Percentiles rank a stretch among this genome's conserved stretches.
These are phyloP conservation scores for Tetraneura akinire DNA, from an alignment of 1,140 invertebrate genomes.

Conservation along the genomic window DNA sequence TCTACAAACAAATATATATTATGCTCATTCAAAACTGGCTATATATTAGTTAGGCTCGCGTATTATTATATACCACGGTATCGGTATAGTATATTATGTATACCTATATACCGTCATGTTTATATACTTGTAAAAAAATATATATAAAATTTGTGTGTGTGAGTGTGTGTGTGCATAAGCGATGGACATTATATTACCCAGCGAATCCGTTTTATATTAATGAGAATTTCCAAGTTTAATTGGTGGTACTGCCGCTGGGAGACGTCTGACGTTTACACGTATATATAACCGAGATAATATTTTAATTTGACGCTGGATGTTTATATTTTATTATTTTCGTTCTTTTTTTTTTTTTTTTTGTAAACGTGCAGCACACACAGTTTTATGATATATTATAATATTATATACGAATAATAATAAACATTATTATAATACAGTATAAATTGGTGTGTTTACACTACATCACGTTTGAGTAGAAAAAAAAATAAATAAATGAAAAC, in stretches of 20 bases:
- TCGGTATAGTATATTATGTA: too few relatives aligned
- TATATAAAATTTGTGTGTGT: not conserved
- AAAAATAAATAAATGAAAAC: too few relatives aligned
- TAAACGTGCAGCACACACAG: not conserved
- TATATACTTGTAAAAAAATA: too few relatives aligned
- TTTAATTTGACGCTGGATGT: conserved; percentile 32
- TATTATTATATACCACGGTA: too few relatives aligned
- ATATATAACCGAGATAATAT: not conserved
- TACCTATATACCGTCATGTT: too few relatives aligned
- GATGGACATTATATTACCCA: not conserved
- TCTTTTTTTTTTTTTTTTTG: too few relatives aligned
- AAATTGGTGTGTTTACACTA: too few relatives aligned
- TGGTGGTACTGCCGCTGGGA: conserved; percentile 15
- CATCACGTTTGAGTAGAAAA: too few relatives aligned
- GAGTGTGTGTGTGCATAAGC: not conserved
- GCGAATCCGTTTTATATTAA: conserved; percentile 20
- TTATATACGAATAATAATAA: too few relatives aligned
- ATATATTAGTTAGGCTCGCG: too few relatives aligned
- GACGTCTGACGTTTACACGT: conserved; percentile 12
- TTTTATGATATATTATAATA: too few relatives aligned
- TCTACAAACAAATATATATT: not conserved
- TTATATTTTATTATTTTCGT: not conserved
- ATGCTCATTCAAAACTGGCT: conserved; percentile 11
- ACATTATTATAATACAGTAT: too few relatives aligned
- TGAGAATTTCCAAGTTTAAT: conserved; percentile 42